Evolutionary conservation across 2,797 vertebrate genomes (phyloP).

Genomic region (Rhabdomys pumilio): DNA sequence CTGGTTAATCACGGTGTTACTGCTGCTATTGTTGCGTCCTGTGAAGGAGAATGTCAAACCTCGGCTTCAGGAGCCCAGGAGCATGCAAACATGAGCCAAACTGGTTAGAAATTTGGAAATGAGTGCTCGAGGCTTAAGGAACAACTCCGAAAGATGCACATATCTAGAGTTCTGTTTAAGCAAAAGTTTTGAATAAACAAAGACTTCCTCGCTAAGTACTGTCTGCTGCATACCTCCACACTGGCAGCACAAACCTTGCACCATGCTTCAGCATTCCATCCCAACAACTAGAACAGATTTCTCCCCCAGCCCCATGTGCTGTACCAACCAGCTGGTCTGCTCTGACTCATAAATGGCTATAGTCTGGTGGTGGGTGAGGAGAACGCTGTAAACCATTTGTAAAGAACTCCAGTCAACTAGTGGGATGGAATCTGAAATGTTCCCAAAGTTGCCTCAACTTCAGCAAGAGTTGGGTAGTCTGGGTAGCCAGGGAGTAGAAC

Average conservation of each 20-base stretch:
- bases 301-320: conserved; percentile 54
- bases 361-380: conserved; percentile 68
- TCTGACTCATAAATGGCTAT: conserved; percentile 73
- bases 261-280: conserved; percentile 51
- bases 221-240: not conserved
- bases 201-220: conserved; percentile 31
- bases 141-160: not conserved
- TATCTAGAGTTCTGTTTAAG: conserved; percentile 2
- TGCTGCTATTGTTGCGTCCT: not conserved
- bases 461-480: conserved; percentile 35
- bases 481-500: conserved; percentile 12
- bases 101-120: not conserved
- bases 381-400: conserved; percentile 47
- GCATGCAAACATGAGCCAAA: not conserved
- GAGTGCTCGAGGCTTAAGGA: not conserved
- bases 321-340: conserved; percentile 70
- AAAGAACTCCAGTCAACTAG: conserved; percentile 68
- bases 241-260: conserved; percentile 70
- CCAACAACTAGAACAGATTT: conserved; percentile 72
- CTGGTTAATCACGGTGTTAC: not conserved
- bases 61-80: not conserved
- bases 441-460: conserved; percentile 37
- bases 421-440: conserved; percentile 32
- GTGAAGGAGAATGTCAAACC: not conserved
- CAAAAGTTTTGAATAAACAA: conserved; percentile 57